These are phyloP conservation scores for Helicolenus hilgendorfi DNA, from an alignment of 2,797 vertebrate species.

Conservation along the genomic window DNA sequence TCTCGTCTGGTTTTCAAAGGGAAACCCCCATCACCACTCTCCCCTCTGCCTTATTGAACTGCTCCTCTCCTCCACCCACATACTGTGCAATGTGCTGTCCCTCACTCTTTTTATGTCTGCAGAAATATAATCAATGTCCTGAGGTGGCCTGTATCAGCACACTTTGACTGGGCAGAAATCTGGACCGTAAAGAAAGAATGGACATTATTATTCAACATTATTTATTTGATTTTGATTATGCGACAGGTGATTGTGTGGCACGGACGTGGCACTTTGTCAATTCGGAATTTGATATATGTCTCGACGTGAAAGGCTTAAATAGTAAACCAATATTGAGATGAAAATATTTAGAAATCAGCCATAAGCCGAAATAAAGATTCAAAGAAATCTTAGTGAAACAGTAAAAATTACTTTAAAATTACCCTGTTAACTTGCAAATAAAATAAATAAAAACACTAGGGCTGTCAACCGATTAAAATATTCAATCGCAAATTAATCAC, in stretches of 20 bases:
- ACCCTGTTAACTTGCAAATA: background rate
- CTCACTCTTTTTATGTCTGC: conserved; percentile 66
- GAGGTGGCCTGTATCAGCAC: conserved; percentile 73
- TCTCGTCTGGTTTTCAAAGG: conserved; percentile 47
- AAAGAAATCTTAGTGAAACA: background rate
- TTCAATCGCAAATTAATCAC: too few relatives aligned
- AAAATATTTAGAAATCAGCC: background rate
- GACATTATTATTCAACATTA: conserved; percentile 13
- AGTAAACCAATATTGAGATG: background rate
- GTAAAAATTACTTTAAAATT: background rate
- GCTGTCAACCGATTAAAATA: too few relatives aligned
- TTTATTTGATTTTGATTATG: conserved; percentile 21
- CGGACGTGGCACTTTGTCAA: background rate
- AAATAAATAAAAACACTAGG: background rate
- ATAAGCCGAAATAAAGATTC: background rate
- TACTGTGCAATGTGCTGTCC: conserved; percentile 52
- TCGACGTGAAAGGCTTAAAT: background rate
- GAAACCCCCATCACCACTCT: conserved; percentile 53
- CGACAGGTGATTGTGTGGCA: background rate
- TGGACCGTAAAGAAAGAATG: background rate
- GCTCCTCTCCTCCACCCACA: conserved; percentile 73
- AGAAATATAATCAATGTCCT: conserved; percentile 54
- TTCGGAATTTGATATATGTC: background rate
- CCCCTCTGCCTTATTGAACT: conserved; percentile 41
- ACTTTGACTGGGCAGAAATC: conserved; percentile 34